These are phyloP conservation scores for Poecilus cupreus DNA, from an alignment of 2,888 invertebrate genomes.

Conservation along the genomic window DNA sequence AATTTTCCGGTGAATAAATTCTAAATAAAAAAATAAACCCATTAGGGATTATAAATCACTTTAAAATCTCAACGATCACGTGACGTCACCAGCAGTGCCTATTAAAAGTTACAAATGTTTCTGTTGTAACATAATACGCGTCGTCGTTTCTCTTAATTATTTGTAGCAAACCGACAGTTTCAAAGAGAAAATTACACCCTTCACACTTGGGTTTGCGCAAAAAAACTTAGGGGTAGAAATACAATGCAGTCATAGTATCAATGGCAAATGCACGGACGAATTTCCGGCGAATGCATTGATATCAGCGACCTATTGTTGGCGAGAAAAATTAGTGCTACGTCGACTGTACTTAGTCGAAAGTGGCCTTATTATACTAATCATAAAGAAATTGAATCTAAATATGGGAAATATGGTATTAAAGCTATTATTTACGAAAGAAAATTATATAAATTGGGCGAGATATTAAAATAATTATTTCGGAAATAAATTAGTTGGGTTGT, in stretches of 20 bases:
- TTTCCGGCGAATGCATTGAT: not conserved
- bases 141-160: slow-evolving; percentile 37
- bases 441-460: too few species aligned
- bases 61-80: slow-evolving; percentile 30
- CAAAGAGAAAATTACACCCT: slow-evolving; percentile 35
- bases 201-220: not conserved
- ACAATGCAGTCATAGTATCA: slow-evolving; percentile 36
- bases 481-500: too few species aligned
- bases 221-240: not conserved
- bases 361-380: not conserved
- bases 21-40: not conserved
- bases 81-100: slow-evolving; percentile 3
- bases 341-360: not conserved
- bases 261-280: not conserved
- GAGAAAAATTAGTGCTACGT: not conserved
- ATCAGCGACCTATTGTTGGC: not conserved
- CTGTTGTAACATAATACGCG: slow-evolving; percentile 42
- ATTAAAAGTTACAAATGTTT: slow-evolving; percentile 51
- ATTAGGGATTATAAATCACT: slow-evolving; percentile 28
- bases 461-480: too few species aligned
- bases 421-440: too few species aligned
- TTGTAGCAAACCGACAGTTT: slow-evolving; percentile 27
- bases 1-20: not conserved
- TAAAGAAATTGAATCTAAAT: too few species aligned
- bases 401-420: too few species aligned